These are phyloP conservation scores for Conops quadrifasciatus DNA, from an alignment of 2,888 invertebrate genomes.

Conservation along the genomic window DNA sequence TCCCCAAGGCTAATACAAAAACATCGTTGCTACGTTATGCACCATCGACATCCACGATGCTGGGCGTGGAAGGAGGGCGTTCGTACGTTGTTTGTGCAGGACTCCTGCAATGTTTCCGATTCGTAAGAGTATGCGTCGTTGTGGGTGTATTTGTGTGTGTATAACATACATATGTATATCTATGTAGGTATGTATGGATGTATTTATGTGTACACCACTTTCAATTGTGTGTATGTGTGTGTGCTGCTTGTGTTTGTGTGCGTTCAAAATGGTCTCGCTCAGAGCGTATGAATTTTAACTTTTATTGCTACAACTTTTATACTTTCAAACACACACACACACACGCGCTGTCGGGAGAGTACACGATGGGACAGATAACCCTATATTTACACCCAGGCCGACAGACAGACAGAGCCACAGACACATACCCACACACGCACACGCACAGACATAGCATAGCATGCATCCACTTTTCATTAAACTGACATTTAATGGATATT, in stretches of 20 bases:
- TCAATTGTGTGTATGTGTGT: conserved; percentile 10
- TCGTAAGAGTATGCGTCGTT: conserved; percentile 27
- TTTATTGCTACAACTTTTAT: conserved; percentile 24
- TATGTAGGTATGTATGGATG: no score
- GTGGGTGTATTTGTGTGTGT: conserved; percentile 12
- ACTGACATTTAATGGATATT: not conserved
- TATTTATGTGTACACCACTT: not conserved
- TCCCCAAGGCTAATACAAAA: conserved; percentile 33
- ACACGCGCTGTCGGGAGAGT: not conserved
- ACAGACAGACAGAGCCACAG: not conserved
- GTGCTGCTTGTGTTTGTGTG: conserved; percentile 9
- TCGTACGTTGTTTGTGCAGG: no score
- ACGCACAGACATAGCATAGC: not conserved
- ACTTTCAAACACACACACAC: conserved; percentile 4
- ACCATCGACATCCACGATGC: conserved; percentile 11
- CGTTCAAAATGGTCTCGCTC: conserved; percentile 13
- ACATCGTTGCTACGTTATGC: not conserved
- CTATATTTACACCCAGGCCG: conserved; percentile 6
- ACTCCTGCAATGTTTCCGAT: no score
- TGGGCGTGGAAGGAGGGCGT: no score
- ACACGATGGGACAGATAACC: not conserved
- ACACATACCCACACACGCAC: conserved; percentile 11
- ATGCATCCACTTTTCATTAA: not conserved
- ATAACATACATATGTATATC: no score
- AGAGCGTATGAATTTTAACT: conserved; percentile 28